Evolutionary conservation across 1,140 invertebrate species (phyloP).

Genomic region (Brachionus rotundiformis): DNA sequence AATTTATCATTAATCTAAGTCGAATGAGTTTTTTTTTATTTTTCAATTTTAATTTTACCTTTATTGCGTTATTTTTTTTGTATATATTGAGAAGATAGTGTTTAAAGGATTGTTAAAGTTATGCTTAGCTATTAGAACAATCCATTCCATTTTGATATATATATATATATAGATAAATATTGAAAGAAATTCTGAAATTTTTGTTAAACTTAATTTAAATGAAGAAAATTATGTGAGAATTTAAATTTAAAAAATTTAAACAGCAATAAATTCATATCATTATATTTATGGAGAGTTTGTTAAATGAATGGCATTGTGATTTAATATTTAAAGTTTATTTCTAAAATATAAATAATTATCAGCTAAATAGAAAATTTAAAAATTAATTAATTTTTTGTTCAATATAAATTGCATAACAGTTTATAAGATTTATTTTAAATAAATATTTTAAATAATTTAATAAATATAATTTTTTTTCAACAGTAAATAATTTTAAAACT

Average conservation of each 20-base stretch:
- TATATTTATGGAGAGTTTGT: background rate
- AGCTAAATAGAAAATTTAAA: background rate
- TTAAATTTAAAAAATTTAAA: background rate
- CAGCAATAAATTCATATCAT: background rate
- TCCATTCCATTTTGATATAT: background rate
- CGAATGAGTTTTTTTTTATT: conserved; percentile 27
- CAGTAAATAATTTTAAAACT: too few relatives aligned
- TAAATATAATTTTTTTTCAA: too few relatives aligned
- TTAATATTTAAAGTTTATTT: background rate
- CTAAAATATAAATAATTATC: background rate
- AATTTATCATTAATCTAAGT: conserved; percentile 25
- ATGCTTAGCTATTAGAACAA: background rate
- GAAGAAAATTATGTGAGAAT: too few relatives aligned
- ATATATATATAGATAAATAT: background rate
- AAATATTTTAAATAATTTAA: conserved; percentile 1
- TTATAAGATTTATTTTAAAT: background rate
- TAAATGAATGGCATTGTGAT: background rate
- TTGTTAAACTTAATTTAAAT: background rate
- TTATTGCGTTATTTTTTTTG: conserved; percentile 35
- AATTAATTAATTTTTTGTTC: background rate
- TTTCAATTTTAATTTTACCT: background rate
- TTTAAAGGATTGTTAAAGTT: background rate
- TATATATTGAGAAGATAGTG: conserved; percentile 1
- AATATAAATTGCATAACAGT: background rate
- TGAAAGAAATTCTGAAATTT: background rate